Percentiles rank a stretch among this genome's conserved stretches.
phyloP scores from a whole-genome alignment of 2,113 vertebrate species.

The Pristiophorus japonicus region DNA sequence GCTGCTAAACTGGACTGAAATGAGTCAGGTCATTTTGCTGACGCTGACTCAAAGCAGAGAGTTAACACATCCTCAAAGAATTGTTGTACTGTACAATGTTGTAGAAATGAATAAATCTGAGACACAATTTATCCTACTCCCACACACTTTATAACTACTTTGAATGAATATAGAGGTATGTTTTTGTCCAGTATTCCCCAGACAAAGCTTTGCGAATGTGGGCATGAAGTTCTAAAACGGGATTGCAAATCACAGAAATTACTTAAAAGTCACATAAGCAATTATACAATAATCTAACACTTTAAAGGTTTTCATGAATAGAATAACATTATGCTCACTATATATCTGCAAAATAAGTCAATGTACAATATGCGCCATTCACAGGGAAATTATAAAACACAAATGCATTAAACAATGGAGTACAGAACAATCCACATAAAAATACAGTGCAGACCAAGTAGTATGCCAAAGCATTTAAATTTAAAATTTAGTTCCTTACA shows the following conservation, averaged over 20 bases:
- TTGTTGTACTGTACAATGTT: not conserved
- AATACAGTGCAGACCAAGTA: not conserved
- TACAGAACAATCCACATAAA: not conserved
- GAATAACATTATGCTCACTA: not conserved
- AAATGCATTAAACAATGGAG: not conserved
- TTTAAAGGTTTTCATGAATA: not conserved
- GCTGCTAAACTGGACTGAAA: not conserved
- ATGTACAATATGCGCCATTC: not conserved
- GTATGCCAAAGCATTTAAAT: not conserved
- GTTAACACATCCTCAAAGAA: not conserved
- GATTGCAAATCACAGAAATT: not conserved
- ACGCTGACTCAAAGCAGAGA: not conserved
- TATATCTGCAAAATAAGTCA: not conserved
- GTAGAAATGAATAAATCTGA: not conserved
- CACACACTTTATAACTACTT: not conserved
- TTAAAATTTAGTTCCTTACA: not conserved
- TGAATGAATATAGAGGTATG: not conserved
- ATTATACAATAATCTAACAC: not conserved
- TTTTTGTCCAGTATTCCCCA: not conserved
- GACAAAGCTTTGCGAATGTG: not conserved
- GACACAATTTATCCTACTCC: not conserved
- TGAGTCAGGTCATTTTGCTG: not conserved
- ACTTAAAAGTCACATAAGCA: not conserved
- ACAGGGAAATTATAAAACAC: not conserved
- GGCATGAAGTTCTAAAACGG: not conserved